phyloP scores from a whole-genome alignment of 2,113 vertebrate species.

The Rhabdornis inornatus region DNA sequence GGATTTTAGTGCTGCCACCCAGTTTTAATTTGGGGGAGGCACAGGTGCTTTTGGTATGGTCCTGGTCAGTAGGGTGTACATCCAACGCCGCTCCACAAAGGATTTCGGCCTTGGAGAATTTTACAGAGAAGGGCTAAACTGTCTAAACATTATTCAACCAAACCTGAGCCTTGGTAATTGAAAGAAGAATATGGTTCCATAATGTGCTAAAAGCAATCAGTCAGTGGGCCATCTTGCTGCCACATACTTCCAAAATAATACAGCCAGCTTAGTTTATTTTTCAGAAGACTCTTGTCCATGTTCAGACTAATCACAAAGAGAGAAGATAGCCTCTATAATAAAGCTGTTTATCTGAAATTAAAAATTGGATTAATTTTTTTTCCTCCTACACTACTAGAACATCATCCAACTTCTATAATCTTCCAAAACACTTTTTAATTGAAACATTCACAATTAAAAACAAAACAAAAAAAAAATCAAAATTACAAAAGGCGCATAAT shows the following conservation, averaged over 20 bases:
- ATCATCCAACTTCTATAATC: slow-evolving; percentile 16
- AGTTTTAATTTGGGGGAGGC: not conserved
- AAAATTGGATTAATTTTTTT: slow-evolving; percentile 32
- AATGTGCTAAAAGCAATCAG: not conserved
- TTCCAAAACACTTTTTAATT: slow-evolving; percentile 28
- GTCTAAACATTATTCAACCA: not conserved
- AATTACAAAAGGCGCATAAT: not conserved
- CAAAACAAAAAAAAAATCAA: not conserved
- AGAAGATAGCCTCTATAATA: not conserved
- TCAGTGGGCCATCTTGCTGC: not conserved
- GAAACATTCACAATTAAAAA: not conserved
- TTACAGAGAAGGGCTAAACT: not conserved
- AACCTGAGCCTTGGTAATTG: not conserved
- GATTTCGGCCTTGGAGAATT: not conserved
- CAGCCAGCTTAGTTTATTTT: not conserved
- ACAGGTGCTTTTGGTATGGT: not conserved
- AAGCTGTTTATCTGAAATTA: slow-evolving; percentile 54
- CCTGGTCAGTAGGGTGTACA: not conserved
- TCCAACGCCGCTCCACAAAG: not conserved
- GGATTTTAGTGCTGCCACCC: not conserved
- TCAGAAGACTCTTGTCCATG: not conserved
- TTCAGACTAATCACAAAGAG: not conserved
- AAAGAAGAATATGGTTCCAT: not conserved
- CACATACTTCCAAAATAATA: not conserved
- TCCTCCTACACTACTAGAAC: not conserved